Conservation (phyloP, 2,113 vertebrate genomes). For the Phoxinus phoxinus region DNA sequence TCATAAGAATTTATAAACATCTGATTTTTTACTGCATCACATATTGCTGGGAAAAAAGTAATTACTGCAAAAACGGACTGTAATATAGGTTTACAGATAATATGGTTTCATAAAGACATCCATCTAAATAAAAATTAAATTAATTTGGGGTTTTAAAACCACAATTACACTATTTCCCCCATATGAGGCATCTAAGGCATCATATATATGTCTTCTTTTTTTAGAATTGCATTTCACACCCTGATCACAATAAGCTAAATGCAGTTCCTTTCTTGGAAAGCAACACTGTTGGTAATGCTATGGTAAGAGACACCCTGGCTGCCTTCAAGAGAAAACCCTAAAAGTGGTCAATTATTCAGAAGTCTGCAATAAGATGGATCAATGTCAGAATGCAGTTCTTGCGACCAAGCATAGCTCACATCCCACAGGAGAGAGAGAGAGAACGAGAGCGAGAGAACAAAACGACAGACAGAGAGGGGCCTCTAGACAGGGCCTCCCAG, state of each 20-base stretch:
- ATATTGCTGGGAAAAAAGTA: neutral
- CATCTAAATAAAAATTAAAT: neutral
- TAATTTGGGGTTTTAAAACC: neutral
- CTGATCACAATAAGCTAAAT: neutral
- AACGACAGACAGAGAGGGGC: constrained; percentile 38
- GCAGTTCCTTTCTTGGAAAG: neutral
- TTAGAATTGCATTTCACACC: neutral
- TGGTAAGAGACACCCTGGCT: constrained; percentile 46
- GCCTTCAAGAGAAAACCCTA: neutral
- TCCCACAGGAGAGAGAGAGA: constrained; percentile 30
- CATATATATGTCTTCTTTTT: neutral
- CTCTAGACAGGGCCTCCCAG: constrained; percentile 44
- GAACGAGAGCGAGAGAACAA: constrained; percentile 1
- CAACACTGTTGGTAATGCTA: constrained; percentile 21
- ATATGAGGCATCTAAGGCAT: neutral
- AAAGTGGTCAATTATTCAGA: constrained; percentile 58
- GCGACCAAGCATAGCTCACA: constrained; percentile 45
- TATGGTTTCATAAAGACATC: neutral
- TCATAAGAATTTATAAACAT: neutral
- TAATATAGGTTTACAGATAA: neutral
- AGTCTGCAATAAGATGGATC: constrained; percentile 55
- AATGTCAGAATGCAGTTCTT: constrained; percentile 52
- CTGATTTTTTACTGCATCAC: too few species aligned
- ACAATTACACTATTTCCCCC: neutral
- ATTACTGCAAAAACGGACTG: neutral